Base-by-base conservation (phyloP, 2,113 vertebrate species). In the Notechis scutatus region DNA sequence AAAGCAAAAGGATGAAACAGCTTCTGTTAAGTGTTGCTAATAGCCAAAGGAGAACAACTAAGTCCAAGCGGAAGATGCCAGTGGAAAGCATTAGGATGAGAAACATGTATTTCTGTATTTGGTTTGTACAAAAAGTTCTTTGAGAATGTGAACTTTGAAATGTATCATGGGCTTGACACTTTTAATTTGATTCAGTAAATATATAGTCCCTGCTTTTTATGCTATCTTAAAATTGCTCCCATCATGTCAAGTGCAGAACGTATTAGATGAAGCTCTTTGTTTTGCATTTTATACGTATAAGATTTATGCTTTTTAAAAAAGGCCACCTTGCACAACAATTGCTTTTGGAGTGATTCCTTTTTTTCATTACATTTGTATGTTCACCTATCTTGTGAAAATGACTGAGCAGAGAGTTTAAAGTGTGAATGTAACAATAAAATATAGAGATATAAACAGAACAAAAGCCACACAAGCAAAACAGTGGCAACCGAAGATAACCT, bases 1-100 rank as follows among this genome's bases (percentile, higher is more conserved):
- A 55, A 52, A 89, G n/a, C 91, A 94, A 61, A 93, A 95, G 69
- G 50, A 47, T 94, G 93, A 95, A 93, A n/a, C n/a, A 90, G 89
- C 45, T 85, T 45, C 74, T 45, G 15, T 90, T 86, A 90, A 64
- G 86, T 61, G 14, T 61, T 23, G n/a, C 18, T 23, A 61, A 50
- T 8, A 45, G 24, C 18, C 21, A 92, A n/a, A 50, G 87, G 69
- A 86, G 87, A 69, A 69, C 23, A 90, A 87, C 54, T 8, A 87
- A 69, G 39, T 11, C 64, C 94, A 96, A 95, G 47, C 92, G 86
- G 57, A 61, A 45, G 91, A 5, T n/a, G 8, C 45, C 26, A 56
- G 45, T 86, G 21, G 39, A 54, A 24, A 86, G 74, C 50, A 47
- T 12, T 85, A n/a, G 45, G 42, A 64, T n/a, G 29, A 85, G 69